Conservation (phyloP, 2,888 invertebrate species). For the Limenitis camilla region DNA sequence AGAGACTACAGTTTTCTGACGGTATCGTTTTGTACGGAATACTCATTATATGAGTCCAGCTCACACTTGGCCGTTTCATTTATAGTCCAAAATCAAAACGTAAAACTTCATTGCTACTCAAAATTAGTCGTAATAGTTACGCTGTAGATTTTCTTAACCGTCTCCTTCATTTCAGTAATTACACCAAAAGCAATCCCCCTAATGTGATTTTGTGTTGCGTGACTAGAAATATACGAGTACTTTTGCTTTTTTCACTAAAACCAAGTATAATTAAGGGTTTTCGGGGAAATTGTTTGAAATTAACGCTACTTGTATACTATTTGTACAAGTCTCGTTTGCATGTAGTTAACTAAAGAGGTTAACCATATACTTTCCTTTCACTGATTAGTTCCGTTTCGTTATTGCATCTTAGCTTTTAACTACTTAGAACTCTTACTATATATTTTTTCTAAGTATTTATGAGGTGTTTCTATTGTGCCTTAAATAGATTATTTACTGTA, state of each 20-base stretch:
- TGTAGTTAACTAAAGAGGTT: slow-evolving; percentile 1
- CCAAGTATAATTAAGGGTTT: slow-evolving; percentile 1
- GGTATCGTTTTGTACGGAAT: no score
- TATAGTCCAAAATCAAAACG: no score
- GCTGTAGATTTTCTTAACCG: slow-evolving; percentile 2
- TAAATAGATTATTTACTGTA: no score
- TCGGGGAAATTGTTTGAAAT: slow-evolving; percentile 4
- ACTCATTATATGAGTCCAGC: no score
- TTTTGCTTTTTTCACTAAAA: slow-evolving; percentile 1
- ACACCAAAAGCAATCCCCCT: slow-evolving; percentile 1
- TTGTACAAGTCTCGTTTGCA: background rate
- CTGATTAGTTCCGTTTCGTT: background rate
- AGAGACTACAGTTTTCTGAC: no score
- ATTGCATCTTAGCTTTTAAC: no score
- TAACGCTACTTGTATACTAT: slow-evolving; percentile 1
- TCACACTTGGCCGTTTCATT: no score
- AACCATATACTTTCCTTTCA: background rate
- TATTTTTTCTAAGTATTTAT: no score
- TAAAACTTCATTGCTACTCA: no score
- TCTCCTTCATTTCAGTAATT: slow-evolving; percentile 1
- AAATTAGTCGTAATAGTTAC: background rate
- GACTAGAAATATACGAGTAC: background rate
- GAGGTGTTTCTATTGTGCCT: no score
- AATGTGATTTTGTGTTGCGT: slow-evolving; percentile 7
- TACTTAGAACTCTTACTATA: no score